Evolutionary conservation across 2,113 vertebrate species (phyloP), one percentile per base, ranked within the genome.

Genomic region (Scomber scombrus): DNA sequence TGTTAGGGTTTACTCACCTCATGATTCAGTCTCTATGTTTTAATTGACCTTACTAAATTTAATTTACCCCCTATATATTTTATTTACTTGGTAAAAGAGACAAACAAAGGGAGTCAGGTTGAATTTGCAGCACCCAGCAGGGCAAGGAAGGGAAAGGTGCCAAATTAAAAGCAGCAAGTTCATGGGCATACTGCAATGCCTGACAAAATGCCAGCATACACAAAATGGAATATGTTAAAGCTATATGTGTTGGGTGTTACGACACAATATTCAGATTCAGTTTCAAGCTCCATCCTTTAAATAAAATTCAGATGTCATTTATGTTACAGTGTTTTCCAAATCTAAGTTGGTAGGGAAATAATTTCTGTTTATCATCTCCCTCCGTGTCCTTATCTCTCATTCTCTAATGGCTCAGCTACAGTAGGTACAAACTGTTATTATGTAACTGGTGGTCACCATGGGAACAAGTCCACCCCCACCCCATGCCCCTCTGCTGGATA

Each of bases 381-480:
- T 70, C 62, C 58, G 51, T 56, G 73, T 65, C 65, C 67, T 85
- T 85, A 85, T 85, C 85, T 78, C 75, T 82, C 61, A 47, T 85
- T 81, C 73, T 57, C 81, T 75, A 70, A 86, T 86, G 75, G 71
- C 47, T 58, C 69, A 61, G 82, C 87, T 55, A 74, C 65, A 84
- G 56, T 76, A 64, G 82, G 80, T 79, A 80, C 72, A 75, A 77
- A 52, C 81, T 90, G 79, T 75, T 85, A 29, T 93, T 90, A 91
- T 86, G 86, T 85, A 92, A 92, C 87, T 18, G 29, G 68, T 80
- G 75, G 86, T 93, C 82, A 82, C 90, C 87, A 91, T 91, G 88
- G 89, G 68, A 92, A 92, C 91, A 56, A 18, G 31, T 23, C 66
- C 79, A 49, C 61, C n/a, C 63, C 64, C 70, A 54, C 45, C 72